A percentile compares a stretch with the other conserved stretches of the same genome.
Conservation (phyloP, 1,140 invertebrate species). For the Atta colombica region DNA sequence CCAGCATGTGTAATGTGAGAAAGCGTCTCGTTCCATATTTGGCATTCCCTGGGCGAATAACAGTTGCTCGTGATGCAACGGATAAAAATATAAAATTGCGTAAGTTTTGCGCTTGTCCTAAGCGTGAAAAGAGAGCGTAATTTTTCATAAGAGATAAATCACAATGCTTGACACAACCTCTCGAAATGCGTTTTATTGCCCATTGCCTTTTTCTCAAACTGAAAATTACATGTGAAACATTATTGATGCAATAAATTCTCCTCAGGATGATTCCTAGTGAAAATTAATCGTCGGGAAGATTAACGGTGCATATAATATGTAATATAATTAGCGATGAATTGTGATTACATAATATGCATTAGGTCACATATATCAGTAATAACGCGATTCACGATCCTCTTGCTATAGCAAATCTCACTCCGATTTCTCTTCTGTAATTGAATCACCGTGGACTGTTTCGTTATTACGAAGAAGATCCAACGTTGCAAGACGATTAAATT, state of each 20-base stretch:
- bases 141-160: constrained; percentile 29
- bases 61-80: not conserved
- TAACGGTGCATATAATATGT: not conserved
- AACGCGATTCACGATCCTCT: not conserved
- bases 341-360: not conserved
- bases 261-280: not conserved
- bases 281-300: not conserved
- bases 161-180: constrained; percentile 9
- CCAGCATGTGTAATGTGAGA: not conserved
- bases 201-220: not conserved
- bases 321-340: not conserved
- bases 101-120: not conserved
- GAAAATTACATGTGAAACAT: not conserved
- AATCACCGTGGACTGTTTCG: not conserved
- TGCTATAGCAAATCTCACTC: not conserved
- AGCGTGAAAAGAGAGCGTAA: constrained; percentile 1
- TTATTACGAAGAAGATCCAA: not conserved
- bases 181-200: not conserved
- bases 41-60: not conserved
- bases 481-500: not conserved
- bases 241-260: not conserved
- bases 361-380: not conserved
- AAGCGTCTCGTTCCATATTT: not conserved
- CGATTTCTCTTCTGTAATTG: not conserved
- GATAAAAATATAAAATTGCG: constrained; percentile 45